Base-by-base conservation (phyloP, 2,888 invertebrate species). In the Allophyes oxyacanthae region DNA sequence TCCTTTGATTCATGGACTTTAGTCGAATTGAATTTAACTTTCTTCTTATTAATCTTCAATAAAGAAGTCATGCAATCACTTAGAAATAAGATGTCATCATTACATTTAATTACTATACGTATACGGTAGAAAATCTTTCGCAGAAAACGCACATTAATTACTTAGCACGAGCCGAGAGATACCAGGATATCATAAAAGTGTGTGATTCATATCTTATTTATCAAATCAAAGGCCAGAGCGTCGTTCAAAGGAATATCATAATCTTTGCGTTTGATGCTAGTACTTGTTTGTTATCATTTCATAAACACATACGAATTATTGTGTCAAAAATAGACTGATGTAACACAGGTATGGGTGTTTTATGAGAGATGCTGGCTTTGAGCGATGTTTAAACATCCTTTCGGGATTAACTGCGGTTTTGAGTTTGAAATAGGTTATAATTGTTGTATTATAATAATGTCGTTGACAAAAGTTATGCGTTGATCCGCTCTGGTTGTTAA, bases 161-260 rank as follows among this genome's bases (percentile, higher is more conserved):
- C 50, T 49, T 43, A 56, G 36, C 28, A 25, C 33, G 11, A 33
- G 33, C 38, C 7, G 20, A 6, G 36, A 46, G 44, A 8, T 59
- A 68, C 76, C 61, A 75, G 62, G 64, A 45, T 57, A 10, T 13
- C 65, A 73, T 73, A 73, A 73, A 75, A 64, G 32, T 51, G 8
- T 46, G 38, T 28, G 76, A 72, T 72, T 72, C 75, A 72, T 61
- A 72, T 64, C 76, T 75, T 67, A 72, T 75, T 66, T 65, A 65
- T 65, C 72, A 32, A 65, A 65, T 71, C 65, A 66, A 65, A 66
- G 72, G 58, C 72, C 15, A 37, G 50, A 57, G 14, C 41, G 55
- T 58, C 65, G 59, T 64, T 73, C 65, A 76, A 76, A 76, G 73
- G 77, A 76, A 73, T 73, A 73, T 73, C 73, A 73, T 73, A 73